phyloP scores from a whole-genome alignment of 2,888 invertebrate species.

The Platerodrilus igneus region DNA sequence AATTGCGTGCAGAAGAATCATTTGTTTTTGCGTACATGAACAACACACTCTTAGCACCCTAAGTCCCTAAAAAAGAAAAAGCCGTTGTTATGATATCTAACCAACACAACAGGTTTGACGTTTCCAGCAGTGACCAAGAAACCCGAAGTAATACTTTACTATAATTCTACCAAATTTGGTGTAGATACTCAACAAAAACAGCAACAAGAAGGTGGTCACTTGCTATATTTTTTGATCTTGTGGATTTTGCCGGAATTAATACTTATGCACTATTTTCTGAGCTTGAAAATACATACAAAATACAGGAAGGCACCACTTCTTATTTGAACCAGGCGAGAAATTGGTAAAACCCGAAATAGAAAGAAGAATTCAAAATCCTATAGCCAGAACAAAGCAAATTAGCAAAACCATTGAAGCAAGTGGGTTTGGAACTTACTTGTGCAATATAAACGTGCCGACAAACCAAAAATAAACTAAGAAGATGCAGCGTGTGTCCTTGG shows the following conservation, averaged over 20 bases:
- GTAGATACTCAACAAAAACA: background rate
- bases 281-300: slow-evolving; percentile 5
- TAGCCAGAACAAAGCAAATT: slow-evolving; percentile 1
- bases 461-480: too few relatives aligned
- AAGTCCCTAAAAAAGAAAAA: slow-evolving; percentile 10
- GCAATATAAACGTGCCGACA: too few relatives aligned
- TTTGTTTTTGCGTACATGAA: slow-evolving; percentile 3
- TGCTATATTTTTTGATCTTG: background rate
- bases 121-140: slow-evolving; percentile 1
- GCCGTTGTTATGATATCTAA: slow-evolving; percentile 9
- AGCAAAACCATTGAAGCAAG: slow-evolving; percentile 1
- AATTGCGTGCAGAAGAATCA: slow-evolving; percentile 1
- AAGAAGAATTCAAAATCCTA: slow-evolving; percentile 5
- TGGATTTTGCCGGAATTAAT: slow-evolving; percentile 1
- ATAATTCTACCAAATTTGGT: slow-evolving; percentile 3
- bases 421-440: too few relatives aligned
- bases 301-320: slow-evolving; percentile 1
- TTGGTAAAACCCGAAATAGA: slow-evolving; percentile 1
- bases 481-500: too few relatives aligned
- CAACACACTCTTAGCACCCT: slow-evolving; percentile 11
- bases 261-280: slow-evolving; percentile 1
- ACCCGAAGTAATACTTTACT: slow-evolving; percentile 4
- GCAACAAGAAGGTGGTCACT: background rate
- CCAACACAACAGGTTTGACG: slow-evolving; percentile 1
- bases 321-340: slow-evolving; percentile 3